Evolutionary conservation across 2,113 vertebrate genomes (phyloP), one percentile per base, ranked within the genome.

Genomic region (Ranitomeya variabilis): DNA sequence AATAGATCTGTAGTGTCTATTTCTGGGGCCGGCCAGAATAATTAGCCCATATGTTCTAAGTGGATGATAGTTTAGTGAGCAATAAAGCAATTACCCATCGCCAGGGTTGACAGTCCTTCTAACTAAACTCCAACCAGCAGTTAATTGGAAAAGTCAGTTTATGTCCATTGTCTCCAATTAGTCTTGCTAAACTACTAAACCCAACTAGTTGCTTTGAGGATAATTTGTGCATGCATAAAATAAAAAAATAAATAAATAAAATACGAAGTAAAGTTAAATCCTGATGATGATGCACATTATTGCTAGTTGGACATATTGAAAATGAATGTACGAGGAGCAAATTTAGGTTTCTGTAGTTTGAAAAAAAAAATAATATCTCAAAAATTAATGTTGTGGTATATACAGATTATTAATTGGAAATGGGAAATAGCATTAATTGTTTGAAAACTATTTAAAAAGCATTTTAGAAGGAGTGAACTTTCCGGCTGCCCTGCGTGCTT

Each of bases 21-120:
- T 95, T 95, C 92, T 90, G 96, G 92, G 94, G 96, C 95, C 95
- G 96, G 97, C 95, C 94, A 95, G 91, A 95, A 95, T 97, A 98
- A 97, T 98, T 98, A 98, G 96, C 96, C 97, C 96, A 96, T 96
- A 94, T 95, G 95, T 96, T 97, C 95, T 96, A 96, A 97, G 97
- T 96, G 96, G 96, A 97, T 95, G 96, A 96, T 96, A 96, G 97
- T 96, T 98, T 96, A 96, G 96, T 96, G 96, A 97, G 96, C 96
- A 97, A 97, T 98, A 98, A 99, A 98, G 96, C 96, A 96, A 97
- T 97, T 97, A 97, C 95, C 96, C 95, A 95, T 96, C 95, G 94
- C 93, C 95, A 93, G 93, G 96, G 95, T 94, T 97, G 97, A 96
- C 97, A 97, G 95, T 95, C 96, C 93, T 92, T 96, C 95, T 94